phyloP scores from a whole-genome alignment of 1,140 invertebrate species.

The Hylyphantes graminicola region DNA sequence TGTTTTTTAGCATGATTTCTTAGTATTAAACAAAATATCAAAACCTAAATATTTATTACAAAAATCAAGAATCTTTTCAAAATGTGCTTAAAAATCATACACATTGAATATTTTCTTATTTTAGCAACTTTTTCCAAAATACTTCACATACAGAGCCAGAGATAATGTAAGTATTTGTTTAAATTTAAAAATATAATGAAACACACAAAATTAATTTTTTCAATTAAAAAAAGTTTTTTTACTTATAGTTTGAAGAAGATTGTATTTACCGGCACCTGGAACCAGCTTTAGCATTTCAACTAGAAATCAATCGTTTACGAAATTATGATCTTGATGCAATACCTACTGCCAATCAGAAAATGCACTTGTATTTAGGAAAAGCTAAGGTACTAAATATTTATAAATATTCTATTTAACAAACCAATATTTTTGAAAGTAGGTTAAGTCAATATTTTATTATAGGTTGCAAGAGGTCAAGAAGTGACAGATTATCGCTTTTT shows the following conservation, averaged over 20 bases:
- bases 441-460: conserved; percentile 57
- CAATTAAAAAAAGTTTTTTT: neutral
- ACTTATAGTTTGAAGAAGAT: conserved; percentile 84
- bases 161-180: conserved; percentile 72
- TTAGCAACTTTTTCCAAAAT: conserved; percentile 72
- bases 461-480: conserved; percentile 91
- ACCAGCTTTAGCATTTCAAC: conserved; percentile 96
- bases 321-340: conserved; percentile 95
- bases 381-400: conserved; percentile 77
- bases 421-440: neutral
- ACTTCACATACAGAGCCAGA: conserved; percentile 90
- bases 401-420: neutral
- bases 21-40: no score
- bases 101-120: conserved; percentile 19
- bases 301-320: conserved; percentile 94
- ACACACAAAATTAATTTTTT: neutral
- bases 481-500: conserved; percentile 98
- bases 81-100: no score
- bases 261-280: conserved; percentile 96
- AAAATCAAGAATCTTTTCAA: no score
- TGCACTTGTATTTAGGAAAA: conserved; percentile 96
- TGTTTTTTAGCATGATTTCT: no score
- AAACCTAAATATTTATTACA: no score
- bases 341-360: conserved; percentile 97
- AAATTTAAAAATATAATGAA: neutral